phyloP scores from a whole-genome alignment of 2,797 vertebrate genomes.

The Loriculus beryllinus region DNA sequence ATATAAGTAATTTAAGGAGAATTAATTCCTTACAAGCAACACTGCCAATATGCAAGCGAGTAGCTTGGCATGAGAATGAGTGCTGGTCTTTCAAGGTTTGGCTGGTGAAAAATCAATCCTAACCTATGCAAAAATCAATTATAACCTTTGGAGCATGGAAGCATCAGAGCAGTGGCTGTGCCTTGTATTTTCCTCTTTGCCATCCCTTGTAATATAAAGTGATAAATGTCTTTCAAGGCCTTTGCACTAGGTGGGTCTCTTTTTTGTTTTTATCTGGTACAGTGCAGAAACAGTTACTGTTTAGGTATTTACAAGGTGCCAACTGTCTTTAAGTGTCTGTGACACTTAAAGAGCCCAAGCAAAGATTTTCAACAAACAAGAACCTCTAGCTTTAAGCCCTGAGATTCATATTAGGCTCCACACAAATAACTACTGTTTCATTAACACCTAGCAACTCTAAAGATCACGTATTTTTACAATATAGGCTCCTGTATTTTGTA shows the following conservation, averaged over 20 bases:
- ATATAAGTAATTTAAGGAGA: background rate
- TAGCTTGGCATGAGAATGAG: background rate
- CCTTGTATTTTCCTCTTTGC: background rate
- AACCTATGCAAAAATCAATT: background rate
- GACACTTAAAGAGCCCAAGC: background rate
- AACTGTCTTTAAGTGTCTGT: too few species aligned
- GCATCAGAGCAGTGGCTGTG: background rate
- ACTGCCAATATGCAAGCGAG: background rate
- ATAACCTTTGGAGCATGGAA: background rate
- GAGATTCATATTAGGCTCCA: background rate
- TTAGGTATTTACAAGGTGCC: background rate
- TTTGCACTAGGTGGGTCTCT: background rate
- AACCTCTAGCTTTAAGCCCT: background rate
- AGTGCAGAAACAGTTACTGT: background rate
- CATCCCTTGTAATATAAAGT: background rate
- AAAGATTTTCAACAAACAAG: background rate
- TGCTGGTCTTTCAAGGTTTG: background rate
- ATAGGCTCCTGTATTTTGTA: background rate
- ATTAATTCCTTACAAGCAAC: background rate
- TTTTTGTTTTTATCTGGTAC: background rate
- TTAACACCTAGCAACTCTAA: background rate
- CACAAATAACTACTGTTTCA: background rate
- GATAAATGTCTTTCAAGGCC: background rate
- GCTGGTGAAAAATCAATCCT: background rate
- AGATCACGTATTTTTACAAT: fast-evolving